phyloP scores from a whole-genome alignment of 2,888 invertebrate genomes.

The Ischnus inquisitorius region DNA sequence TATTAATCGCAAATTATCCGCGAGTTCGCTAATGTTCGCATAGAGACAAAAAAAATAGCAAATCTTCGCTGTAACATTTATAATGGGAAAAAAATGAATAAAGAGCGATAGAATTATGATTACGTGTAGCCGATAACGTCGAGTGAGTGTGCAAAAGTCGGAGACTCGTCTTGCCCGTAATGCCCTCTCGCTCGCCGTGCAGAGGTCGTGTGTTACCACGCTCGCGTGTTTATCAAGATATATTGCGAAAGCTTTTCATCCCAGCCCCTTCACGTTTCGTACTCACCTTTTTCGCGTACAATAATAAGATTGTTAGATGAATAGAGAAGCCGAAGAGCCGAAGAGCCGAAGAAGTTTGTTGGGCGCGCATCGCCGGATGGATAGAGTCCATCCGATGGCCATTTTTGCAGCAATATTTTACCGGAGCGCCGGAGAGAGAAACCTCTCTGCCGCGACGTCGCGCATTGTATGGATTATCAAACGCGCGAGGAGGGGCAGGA shows the following conservation, averaged over 20 bases:
- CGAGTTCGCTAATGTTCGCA: neutral
- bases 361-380: slow-evolving; percentile 57
- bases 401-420: slow-evolving; percentile 83
- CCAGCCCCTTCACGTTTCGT: slow-evolving; percentile 28
- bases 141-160: slow-evolving; percentile 51
- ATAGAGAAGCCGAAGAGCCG: slow-evolving; percentile 43
- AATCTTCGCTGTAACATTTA: slow-evolving; percentile 13
- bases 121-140: slow-evolving; percentile 39
- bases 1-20: neutral
- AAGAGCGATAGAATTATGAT: slow-evolving; percentile 51
- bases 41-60: neutral
- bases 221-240: slow-evolving; percentile 51
- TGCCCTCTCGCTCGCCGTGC: neutral
- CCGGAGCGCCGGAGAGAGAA: slow-evolving; percentile 39
- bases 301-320: slow-evolving; percentile 57
- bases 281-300: slow-evolving; percentile 50
- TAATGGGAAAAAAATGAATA: neutral
- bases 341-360: slow-evolving; percentile 42
- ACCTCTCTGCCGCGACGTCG: neutral
- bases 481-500: slow-evolving; percentile 33
- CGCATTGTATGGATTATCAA: slow-evolving; percentile 60
- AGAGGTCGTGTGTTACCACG: neutral
- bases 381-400: slow-evolving; percentile 71
- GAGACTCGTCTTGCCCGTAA: slow-evolving; percentile 35
- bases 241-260: slow-evolving; percentile 50